Evolutionary conservation across 2,797 vertebrate genomes (phyloP), one percentile per base, ranked within the genome.

Genomic region (Rhinoraja longicauda): DNA sequence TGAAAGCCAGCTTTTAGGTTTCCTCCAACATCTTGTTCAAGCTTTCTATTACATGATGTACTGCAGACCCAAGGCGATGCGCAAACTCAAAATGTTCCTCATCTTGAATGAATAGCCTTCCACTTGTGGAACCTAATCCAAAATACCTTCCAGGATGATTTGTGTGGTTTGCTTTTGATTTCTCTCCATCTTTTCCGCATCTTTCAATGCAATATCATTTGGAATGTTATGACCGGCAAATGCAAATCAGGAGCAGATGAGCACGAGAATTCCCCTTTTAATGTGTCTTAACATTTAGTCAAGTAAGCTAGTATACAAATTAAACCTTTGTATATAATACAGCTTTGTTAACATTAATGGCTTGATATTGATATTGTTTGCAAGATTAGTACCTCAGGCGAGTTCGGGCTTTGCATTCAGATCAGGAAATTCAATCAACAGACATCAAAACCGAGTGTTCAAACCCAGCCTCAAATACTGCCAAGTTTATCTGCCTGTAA

Each of bases 331-430:
- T 88, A 21, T 64, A 32, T 19, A 88, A 32, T n/a, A 62, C 57
- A 88, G 84, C 29, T 64, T 64, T 64, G 84, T 88, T 88, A 21
- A 67, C 62, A 32, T 88, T 88, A 64, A 88, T 36, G 59, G n/a
- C 32, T 88, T 64, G 84, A 17, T 88, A 88, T 88, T 88, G 84
- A 64, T 36, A 62, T 64, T 36, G n/a, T 88, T 88, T 88, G 84
- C 36, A 88, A 67, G 59, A 88, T 88, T 88, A 88, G 84, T 29
- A 36, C 84, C 84, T 67, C n/a, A 36, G 62, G 59, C 29, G 59
- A 88, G 15, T 88, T 64, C 84, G 32, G 59, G n/a, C 62, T 88
- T 88, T 36, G 15, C 13, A 67, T 67, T 88, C 21, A 67, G 5
- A 88, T 88, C 59, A 17, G 59, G n/a, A 88, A 67, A 8, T 67